A percentile compares a stretch with the other conserved stretches of the same genome.
phyloP scores from a whole-genome alignment of 2,797 vertebrate species.

The Dallia pectoralis region DNA sequence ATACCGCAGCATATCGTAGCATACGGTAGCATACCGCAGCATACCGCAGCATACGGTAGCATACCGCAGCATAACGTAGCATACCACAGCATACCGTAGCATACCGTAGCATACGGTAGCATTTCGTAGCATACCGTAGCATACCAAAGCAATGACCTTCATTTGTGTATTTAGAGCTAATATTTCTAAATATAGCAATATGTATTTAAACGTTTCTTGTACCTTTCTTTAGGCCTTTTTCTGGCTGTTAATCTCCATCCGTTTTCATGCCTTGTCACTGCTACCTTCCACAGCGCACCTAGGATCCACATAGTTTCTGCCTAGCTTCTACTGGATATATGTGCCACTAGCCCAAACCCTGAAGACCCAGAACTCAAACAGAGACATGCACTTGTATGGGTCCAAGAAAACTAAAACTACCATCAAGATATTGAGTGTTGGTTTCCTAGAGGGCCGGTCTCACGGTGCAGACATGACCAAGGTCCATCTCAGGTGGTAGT shows the following conservation, averaged over 20 bases:
- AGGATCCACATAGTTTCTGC: conserved; percentile 18
- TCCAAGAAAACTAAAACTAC: conserved; percentile 52
- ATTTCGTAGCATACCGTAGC: too few species aligned
- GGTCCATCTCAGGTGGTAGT: conserved; percentile 58
- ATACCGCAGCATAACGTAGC: too few species aligned
- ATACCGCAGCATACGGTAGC: too few species aligned
- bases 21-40: too few species aligned
- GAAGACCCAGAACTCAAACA: conserved; percentile 34
- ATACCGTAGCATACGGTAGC: too few species aligned
- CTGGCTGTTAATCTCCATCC: not conserved
- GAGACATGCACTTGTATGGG: conserved; percentile 64
- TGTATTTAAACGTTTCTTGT: not conserved
- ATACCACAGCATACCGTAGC: too few species aligned
- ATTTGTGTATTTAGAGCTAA: not conserved
- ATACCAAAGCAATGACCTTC: conserved; percentile 10
- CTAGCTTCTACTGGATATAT: not conserved
- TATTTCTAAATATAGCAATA: not conserved
- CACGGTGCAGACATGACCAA: conserved; percentile 43
- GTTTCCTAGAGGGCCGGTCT: conserved; percentile 58
- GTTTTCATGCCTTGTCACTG: conserved; percentile 11
- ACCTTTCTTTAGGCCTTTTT: not conserved
- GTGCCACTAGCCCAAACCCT: conserved; percentile 42
- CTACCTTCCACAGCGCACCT: conserved; percentile 26
- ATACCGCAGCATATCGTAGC: too few species aligned
- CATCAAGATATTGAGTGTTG: conserved; percentile 77